phyloP scores from a whole-genome alignment of 2,888 invertebrate genomes.

The Notocelia uddmanniana region DNA sequence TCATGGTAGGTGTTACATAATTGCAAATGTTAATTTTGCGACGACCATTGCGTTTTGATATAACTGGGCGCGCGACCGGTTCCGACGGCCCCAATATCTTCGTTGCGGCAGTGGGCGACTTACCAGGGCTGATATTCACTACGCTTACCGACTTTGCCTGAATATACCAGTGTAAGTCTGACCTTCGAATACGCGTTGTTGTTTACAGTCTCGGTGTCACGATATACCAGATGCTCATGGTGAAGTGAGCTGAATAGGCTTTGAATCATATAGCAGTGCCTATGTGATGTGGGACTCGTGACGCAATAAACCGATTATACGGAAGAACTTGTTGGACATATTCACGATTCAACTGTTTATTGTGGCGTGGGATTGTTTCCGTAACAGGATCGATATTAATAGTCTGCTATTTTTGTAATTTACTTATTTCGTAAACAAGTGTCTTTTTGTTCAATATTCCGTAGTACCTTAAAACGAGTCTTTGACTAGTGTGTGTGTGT shows the following conservation, averaged over 20 bases:
- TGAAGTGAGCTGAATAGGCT: slow-evolving; percentile 1
- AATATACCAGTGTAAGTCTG: not conserved
- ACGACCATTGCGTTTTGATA: slow-evolving; percentile 72
- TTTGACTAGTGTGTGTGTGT: too few relatives aligned
- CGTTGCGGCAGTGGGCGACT: slow-evolving; percentile 58
- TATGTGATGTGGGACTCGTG: slow-evolving; percentile 38
- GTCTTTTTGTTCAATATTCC: too few relatives aligned
- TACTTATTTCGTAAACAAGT: not conserved
- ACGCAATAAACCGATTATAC: slow-evolving; percentile 33
- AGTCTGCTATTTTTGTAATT: not conserved
- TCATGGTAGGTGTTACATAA: slow-evolving; percentile 63
- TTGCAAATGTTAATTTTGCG: slow-evolving; percentile 57
- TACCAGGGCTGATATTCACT: slow-evolving; percentile 48
- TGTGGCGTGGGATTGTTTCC: slow-evolving; percentile 30
- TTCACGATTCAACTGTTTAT: slow-evolving; percentile 27
- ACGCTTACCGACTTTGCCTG: not conserved
- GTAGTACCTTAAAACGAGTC: too few relatives aligned
- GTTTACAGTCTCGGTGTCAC: not conserved
- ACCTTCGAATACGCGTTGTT: not conserved
- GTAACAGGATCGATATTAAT: slow-evolving; percentile 20
- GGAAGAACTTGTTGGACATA: slow-evolving; percentile 33
- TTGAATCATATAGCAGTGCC: not conserved
- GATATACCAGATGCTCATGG: not conserved
- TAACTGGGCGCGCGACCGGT: slow-evolving; percentile 71
- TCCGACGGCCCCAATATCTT: slow-evolving; percentile 70